phyloP scores from a whole-genome alignment of 1,140 invertebrate species.

The Cyclargus thomasi region DNA sequence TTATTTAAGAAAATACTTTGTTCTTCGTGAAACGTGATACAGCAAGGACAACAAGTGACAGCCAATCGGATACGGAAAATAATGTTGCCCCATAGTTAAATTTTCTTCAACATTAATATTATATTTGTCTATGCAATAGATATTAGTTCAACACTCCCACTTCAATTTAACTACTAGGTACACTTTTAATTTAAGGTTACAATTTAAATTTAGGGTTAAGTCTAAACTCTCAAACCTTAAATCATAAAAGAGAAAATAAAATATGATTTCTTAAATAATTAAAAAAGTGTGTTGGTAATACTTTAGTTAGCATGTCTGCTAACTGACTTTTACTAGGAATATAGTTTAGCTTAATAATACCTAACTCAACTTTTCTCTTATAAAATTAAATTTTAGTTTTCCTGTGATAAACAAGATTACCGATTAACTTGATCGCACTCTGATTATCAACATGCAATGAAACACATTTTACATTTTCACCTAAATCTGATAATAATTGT shows the following conservation, averaged over 20 bases:
- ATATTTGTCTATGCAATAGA: too few relatives aligned
- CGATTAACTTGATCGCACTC: too few relatives aligned
- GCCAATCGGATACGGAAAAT: too few relatives aligned
- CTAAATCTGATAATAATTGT: slow-evolving; percentile 22
- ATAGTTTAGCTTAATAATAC: background rate
- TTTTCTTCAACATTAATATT: background rate
- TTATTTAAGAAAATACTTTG: too few relatives aligned
- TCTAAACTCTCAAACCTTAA: background rate
- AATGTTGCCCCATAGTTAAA: background rate
- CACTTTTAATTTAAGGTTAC: background rate
- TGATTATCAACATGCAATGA: background rate
- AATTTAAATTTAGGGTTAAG: too few relatives aligned
- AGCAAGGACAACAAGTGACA: too few relatives aligned
- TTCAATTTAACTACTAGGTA: background rate
- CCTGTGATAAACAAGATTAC: too few relatives aligned
- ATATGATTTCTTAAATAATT: background rate
- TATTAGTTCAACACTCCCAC: background rate
- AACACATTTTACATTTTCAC: background rate
- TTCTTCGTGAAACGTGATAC: too few relatives aligned
- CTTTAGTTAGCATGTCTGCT: slow-evolving; percentile 5
- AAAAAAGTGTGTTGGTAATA: background rate
- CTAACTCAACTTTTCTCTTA: too few relatives aligned
- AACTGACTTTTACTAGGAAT: background rate
- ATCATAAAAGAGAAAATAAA: background rate
- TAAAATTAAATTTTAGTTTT: too few relatives aligned